A percentile compares a stretch with the other conserved stretches of the same genome.
Evolutionary conservation across 2,888 invertebrate genomes (phyloP).

Genomic region (Fissipunctia ypsillon): DNA sequence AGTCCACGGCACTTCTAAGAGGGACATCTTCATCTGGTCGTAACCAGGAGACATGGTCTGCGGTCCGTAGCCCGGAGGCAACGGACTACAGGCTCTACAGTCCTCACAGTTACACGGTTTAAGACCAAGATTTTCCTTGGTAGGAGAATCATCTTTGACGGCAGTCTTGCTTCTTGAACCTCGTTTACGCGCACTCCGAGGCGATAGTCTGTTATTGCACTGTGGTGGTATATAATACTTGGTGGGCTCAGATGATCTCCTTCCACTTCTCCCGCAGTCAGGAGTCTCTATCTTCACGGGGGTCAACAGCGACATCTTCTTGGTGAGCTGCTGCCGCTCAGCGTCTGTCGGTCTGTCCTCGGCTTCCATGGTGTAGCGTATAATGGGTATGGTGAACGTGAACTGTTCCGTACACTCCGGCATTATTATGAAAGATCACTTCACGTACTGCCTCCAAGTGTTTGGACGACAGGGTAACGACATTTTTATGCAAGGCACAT

Average conservation of each 20-base stretch:
- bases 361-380: constrained; percentile 88
- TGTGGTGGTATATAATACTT: constrained; percentile 87
- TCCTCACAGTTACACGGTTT: constrained; percentile 88
- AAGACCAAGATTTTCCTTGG: constrained; percentile 79
- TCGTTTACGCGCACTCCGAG: constrained; percentile 85
- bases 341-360: constrained; percentile 78
- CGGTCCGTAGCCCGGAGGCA: constrained; percentile 86
- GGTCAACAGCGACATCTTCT: constrained; percentile 86
- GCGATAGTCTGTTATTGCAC: constrained; percentile 86
- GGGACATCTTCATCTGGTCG: constrained; percentile 94
- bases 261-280: constrained; percentile 81
- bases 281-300: constrained; percentile 88
- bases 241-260: constrained; percentile 85
- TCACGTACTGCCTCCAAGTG: constrained; percentile 66
- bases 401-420: constrained; percentile 88
- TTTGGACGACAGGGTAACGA: constrained; percentile 70
- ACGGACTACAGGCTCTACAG: constrained; percentile 89
- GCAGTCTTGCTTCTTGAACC: constrained; percentile 81
- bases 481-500: constrained; percentile 73
- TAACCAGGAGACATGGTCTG: constrained; percentile 92
- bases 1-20: constrained; percentile 94
- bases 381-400: constrained; percentile 86
- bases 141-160: constrained; percentile 76
- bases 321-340: constrained; percentile 81
- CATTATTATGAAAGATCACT: constrained; percentile 82